phyloP scores from a whole-genome alignment of 2,888 invertebrate genomes.

The Junonia oenone region DNA sequence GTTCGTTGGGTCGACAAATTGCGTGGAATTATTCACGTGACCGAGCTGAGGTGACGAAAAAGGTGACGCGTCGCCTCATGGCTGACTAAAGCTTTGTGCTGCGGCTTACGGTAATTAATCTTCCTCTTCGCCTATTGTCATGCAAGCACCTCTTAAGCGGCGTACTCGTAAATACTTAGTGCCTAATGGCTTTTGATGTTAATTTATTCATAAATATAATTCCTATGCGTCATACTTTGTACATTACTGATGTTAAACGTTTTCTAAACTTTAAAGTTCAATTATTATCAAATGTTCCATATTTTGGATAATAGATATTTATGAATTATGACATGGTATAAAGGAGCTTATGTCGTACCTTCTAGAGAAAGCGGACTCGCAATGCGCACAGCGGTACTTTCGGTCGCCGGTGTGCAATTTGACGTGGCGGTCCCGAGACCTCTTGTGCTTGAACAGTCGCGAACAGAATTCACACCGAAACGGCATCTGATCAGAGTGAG shows the following conservation, averaged over 20 bases:
- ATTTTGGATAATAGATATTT: too few relatives aligned
- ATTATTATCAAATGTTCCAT: too few relatives aligned
- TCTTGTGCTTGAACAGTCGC: conserved; percentile 95
- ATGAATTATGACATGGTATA: too few relatives aligned
- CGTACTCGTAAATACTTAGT: conserved; percentile 36
- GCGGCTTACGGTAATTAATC: conserved; percentile 65
- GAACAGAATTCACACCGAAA: conserved; percentile 95
- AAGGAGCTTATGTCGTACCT: too few relatives aligned
- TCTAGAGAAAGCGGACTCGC: conserved; percentile 95
- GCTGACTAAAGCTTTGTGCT: conserved; percentile 49
- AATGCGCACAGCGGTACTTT: conserved; percentile 93
- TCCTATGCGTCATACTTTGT: neutral
- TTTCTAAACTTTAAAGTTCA: too few relatives aligned
- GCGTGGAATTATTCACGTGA: conserved; percentile 75
- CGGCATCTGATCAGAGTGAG: conserved; percentile 94
- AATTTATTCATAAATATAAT: conserved; percentile 2
- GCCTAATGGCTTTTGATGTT: conserved; percentile 25
- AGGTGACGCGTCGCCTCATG: conserved; percentile 66
- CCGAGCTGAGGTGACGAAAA: conserved; percentile 75
- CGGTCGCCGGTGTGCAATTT: conserved; percentile 95
- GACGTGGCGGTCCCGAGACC: conserved; percentile 95
- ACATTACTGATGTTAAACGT: neutral
- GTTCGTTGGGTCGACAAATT: conserved; percentile 73
- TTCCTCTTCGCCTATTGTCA: conserved; percentile 57
- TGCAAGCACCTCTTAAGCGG: conserved; percentile 51